Percentiles rank a stretch among this genome's conserved stretches.
phyloP scores from a whole-genome alignment of 2,113 vertebrate genomes.

The Tretioscincus oriximinensis region DNA sequence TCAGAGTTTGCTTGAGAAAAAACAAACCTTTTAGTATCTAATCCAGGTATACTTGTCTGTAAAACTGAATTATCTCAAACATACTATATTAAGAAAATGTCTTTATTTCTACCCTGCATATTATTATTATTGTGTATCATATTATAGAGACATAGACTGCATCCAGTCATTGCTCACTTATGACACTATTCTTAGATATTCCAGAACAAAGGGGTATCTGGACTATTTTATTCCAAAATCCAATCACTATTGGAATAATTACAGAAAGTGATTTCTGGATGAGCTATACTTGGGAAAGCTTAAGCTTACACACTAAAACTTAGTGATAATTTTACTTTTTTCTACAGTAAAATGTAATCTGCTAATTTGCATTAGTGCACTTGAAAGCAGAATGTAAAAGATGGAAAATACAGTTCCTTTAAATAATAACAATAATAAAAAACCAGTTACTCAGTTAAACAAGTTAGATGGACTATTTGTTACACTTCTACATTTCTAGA shows the following conservation, averaged over 20 bases:
- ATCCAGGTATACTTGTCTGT: background rate
- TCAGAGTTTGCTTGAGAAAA: constrained; percentile 22
- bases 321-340: background rate
- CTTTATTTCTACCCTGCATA: background rate
- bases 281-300: background rate
- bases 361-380: background rate
- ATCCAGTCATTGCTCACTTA: no score
- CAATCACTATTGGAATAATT: no score
- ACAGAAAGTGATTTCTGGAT: no score
- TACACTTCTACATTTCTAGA: constrained; percentile 11
- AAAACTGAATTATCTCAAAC: background rate
- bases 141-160: background rate
- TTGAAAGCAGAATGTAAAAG: constrained; percentile 1
- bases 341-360: background rate
- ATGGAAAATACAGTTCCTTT: background rate
- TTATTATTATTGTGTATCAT: background rate
- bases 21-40: constrained; percentile 1
- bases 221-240: no score
- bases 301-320: background rate
- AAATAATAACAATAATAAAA: no score
- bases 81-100: background rate
- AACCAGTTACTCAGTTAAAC: background rate
- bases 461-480: constrained; percentile 22
- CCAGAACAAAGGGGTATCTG: no score
- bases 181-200: no score